These are phyloP conservation scores for Centruroides sculpturatus DNA, from an alignment of 1,140 invertebrate genomes.

Conservation along the genomic window DNA sequence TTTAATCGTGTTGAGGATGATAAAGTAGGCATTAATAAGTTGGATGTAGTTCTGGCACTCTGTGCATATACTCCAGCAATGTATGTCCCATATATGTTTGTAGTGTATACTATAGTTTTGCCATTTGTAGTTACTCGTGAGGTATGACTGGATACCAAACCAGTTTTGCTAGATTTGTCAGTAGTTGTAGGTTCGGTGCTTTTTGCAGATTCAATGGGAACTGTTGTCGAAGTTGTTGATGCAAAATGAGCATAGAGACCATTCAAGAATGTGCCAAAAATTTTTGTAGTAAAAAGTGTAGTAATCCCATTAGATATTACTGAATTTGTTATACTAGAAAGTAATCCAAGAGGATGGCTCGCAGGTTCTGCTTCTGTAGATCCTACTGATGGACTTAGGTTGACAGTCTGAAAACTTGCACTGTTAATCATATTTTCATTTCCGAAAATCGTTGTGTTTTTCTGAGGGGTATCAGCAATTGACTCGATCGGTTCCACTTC, in stretches of 20 bases:
- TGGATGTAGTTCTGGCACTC: conserved; percentile 30
- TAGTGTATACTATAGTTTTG: conserved; percentile 25
- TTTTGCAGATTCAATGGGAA: background rate
- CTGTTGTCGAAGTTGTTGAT: background rate
- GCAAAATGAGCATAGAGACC: background rate
- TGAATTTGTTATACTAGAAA: conserved; percentile 72
- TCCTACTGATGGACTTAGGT: no score
- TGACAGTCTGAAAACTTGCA: no score
- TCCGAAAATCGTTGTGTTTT: background rate
- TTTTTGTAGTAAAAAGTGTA: conserved; percentile 40
- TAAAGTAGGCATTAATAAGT: background rate
- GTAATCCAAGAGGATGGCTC: conserved; percentile 42
- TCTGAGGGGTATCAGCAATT: background rate
- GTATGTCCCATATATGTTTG: conserved; percentile 29
- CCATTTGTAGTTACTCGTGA: conserved; percentile 23
- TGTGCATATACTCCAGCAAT: conserved; percentile 31
- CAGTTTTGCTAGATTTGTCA: conserved; percentile 16
- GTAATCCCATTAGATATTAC: conserved; percentile 85
- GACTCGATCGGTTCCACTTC: background rate
- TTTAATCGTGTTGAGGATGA: background rate
- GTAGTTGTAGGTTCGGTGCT: background rate
- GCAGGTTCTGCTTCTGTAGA: background rate
- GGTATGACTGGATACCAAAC: conserved; percentile 26
- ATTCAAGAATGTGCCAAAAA: background rate
- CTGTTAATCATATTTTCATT: background rate